Conservation (phyloP, 2,888 invertebrate genomes). For the Glaucopsyche alexis region DNA sequence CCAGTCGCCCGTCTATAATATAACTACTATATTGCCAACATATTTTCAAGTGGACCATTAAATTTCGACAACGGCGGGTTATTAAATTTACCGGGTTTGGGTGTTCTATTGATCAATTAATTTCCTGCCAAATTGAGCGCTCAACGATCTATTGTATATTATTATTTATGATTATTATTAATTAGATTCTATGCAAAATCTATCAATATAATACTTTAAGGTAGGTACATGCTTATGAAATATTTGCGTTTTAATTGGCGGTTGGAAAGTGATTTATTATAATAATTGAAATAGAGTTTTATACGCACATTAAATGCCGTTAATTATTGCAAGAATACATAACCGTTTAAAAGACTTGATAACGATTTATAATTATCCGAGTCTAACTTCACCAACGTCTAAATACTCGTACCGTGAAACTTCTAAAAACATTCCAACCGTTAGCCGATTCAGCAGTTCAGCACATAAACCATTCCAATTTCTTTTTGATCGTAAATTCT, state of each 20-base stretch:
- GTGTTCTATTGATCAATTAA: slow-evolving; percentile 6
- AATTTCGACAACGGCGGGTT: slow-evolving; percentile 10
- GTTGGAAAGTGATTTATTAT: not conserved
- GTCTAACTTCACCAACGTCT: not conserved
- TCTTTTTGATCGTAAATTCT: not conserved
- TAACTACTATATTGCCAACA: not conserved
- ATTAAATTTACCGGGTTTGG: not conserved
- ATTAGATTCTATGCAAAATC: not conserved
- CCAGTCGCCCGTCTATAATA: no score
- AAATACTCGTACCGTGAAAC: not conserved
- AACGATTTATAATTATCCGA: no score
- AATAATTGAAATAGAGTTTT: not conserved
- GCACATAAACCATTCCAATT: slow-evolving; percentile 1
- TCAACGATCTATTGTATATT: not conserved
- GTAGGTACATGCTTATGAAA: not conserved
- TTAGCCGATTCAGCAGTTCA: not conserved
- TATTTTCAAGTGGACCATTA: slow-evolving; percentile 3
- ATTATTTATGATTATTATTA: not conserved
- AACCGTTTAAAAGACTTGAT: no score
- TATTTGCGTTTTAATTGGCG: not conserved
- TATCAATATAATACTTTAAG: not conserved
- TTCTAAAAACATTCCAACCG: not conserved
- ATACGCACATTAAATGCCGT: not conserved
- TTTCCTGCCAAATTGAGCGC: not conserved
- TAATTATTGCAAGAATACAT: not conserved